phyloP scores from a whole-genome alignment of 2,113 vertebrate species.

The Prunella himalayana region DNA sequence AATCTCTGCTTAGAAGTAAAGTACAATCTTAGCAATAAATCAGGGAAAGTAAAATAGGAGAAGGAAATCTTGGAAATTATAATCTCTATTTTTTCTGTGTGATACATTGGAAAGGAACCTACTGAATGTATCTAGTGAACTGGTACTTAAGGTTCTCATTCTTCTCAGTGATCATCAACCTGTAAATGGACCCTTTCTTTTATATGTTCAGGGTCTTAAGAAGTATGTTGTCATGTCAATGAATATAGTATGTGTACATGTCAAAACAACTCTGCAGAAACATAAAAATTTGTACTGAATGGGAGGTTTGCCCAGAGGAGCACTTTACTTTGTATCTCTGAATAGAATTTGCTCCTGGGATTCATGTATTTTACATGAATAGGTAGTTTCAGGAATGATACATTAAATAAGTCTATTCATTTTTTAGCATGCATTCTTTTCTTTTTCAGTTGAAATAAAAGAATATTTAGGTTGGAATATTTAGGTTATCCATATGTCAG shows the following conservation, averaged over 20 bases:
- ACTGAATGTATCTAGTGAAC: background rate
- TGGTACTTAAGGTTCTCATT: background rate
- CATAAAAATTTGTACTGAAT: background rate
- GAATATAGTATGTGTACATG: background rate
- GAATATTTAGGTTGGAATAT: background rate
- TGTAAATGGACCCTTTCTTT: background rate
- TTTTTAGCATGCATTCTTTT: conserved; percentile 4
- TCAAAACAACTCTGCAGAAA: background rate
- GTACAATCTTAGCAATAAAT: background rate
- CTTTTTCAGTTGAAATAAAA: background rate
- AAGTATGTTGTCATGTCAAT: background rate
- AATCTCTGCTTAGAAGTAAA: background rate
- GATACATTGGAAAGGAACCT: background rate
- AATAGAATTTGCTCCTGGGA: conserved; percentile 17
- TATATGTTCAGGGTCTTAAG: background rate
- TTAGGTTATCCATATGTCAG: background rate
- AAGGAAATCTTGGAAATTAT: background rate
- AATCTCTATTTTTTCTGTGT: background rate
- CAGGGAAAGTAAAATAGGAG: background rate
- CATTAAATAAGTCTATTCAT: conserved; percentile 11
- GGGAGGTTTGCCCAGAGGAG: background rate
- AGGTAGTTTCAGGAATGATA: background rate
- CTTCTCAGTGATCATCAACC: background rate
- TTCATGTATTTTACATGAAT: conserved; percentile 42
- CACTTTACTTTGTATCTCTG: background rate